A percentile compares a stretch with the other conserved stretches of the same genome.
Evolutionary conservation across 2,113 vertebrate genomes (phyloP).

Genomic region (Psammodynastes pulverulentus): DNA sequence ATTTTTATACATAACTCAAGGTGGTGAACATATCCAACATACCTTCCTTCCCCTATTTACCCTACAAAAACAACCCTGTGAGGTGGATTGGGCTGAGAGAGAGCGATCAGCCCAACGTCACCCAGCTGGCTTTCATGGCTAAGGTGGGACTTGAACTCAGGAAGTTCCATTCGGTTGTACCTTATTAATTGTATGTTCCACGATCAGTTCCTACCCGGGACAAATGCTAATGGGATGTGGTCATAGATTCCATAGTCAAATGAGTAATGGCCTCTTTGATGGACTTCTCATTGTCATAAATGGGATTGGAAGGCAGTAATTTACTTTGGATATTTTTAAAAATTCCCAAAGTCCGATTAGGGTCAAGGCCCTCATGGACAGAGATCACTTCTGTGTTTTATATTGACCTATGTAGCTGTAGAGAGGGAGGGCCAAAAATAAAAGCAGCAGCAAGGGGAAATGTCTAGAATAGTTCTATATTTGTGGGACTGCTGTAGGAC

Average conservation of each 20-base stretch:
- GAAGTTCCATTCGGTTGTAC: not conserved
- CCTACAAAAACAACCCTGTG: not conserved
- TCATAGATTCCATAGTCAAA: not conserved
- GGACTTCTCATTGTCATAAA: not conserved
- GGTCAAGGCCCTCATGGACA: not conserved
- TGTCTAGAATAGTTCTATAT: not conserved
- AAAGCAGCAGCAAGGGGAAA: not conserved
- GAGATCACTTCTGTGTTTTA: not conserved
- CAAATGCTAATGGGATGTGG: not conserved
- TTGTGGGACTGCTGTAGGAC: not conserved
- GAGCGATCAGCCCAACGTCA: not conserved
- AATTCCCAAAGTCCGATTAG: not conserved
- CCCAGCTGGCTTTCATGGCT: not conserved
- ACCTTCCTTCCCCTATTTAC: not conserved
- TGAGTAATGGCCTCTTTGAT: not conserved
- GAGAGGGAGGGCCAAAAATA: not conserved
- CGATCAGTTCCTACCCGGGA: not conserved
- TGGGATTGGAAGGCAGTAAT: not conserved
- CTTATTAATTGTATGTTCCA: not conserved
- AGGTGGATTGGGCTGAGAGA: not conserved
- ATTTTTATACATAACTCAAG: not conserved
- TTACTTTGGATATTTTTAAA: not conserved
- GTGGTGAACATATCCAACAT: not conserved
- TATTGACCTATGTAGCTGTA: not conserved
- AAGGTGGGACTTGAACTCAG: not conserved